Evolutionary conservation across 2,113 vertebrate genomes (phyloP).

Genomic region (Gymnarchus niloticus): DNA sequence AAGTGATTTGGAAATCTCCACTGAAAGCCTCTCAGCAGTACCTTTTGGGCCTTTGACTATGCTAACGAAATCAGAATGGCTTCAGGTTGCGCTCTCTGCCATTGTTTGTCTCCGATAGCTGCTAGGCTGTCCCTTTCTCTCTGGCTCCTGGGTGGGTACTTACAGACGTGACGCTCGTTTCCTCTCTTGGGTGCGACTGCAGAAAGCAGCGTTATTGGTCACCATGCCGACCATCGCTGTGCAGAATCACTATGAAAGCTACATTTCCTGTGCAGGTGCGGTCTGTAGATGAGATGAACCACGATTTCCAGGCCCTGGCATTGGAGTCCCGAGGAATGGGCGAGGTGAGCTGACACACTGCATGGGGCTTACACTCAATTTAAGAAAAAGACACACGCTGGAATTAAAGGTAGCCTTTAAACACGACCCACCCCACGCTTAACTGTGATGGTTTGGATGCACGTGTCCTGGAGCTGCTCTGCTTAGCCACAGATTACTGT

Average conservation of each 20-base stretch:
- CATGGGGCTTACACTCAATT: neutral
- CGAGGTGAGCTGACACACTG: slow-evolving; percentile 71
- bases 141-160: neutral
- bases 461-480: neutral
- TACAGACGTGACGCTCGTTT: neutral
- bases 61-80: no score
- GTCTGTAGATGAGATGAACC: slow-evolving; percentile 96
- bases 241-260: slow-evolving; percentile 9
- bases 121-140: neutral
- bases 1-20: no score
- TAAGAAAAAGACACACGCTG: neutral
- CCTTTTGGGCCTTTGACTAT: no score
- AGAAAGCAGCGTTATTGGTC: no score
- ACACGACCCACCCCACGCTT: no score
- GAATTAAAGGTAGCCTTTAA: neutral
- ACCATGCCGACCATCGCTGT: neutral
- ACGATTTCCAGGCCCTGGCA: slow-evolving; percentile 97
- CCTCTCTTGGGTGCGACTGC: neutral
- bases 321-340: slow-evolving; percentile 97
- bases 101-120: neutral
- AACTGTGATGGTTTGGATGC: neutral
- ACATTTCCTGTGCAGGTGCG: slow-evolving; percentile 65
- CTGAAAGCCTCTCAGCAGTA: no score
- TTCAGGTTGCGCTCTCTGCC: no score
- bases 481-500: slow-evolving; percentile 18